Evolutionary conservation across 2,888 invertebrate species (phyloP).

Genomic region (Apoderus coryli): DNA sequence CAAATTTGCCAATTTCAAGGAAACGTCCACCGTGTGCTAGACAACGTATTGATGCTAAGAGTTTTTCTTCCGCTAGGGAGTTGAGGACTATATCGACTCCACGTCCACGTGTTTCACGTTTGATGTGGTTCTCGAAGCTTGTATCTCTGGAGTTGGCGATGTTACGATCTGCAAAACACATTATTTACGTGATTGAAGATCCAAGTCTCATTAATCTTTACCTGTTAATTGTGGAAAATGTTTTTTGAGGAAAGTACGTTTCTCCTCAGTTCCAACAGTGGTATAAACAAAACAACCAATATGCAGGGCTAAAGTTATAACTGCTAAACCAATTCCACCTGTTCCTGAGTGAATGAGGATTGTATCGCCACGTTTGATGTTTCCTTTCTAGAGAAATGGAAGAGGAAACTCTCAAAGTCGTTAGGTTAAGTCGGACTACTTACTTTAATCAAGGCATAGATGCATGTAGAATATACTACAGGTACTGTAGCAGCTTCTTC

Average conservation of each 20-base stretch:
- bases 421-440: no score
- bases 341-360: slow-evolving; percentile 43
- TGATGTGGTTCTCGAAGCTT: slow-evolving; percentile 76
- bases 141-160: slow-evolving; percentile 57
- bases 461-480: slow-evolving; percentile 46
- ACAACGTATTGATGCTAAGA: slow-evolving; percentile 54
- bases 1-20: slow-evolving; percentile 77
- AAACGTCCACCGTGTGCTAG: slow-evolving; percentile 51
- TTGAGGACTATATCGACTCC: slow-evolving; percentile 89
- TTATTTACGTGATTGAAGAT: no score
- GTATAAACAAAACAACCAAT: slow-evolving; percentile 49
- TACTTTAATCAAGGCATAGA: slow-evolving; percentile 37
- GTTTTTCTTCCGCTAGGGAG: slow-evolving; percentile 83
- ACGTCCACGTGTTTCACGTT: slow-evolving; percentile 61
- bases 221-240: slow-evolving; percentile 29
- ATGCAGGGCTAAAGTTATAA: slow-evolving; percentile 49
- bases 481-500: slow-evolving; percentile 65
- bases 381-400: slow-evolving; percentile 16
- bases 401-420: no score
- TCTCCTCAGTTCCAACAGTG: slow-evolving; percentile 52
- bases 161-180: slow-evolving; percentile 15
- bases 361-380: slow-evolving; percentile 20
- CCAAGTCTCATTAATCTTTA: no score
- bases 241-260: slow-evolving; percentile 44
- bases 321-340: slow-evolving; percentile 62